Conservation (phyloP, 2,113 vertebrate species). For the Cichladusa arquata region DNA sequence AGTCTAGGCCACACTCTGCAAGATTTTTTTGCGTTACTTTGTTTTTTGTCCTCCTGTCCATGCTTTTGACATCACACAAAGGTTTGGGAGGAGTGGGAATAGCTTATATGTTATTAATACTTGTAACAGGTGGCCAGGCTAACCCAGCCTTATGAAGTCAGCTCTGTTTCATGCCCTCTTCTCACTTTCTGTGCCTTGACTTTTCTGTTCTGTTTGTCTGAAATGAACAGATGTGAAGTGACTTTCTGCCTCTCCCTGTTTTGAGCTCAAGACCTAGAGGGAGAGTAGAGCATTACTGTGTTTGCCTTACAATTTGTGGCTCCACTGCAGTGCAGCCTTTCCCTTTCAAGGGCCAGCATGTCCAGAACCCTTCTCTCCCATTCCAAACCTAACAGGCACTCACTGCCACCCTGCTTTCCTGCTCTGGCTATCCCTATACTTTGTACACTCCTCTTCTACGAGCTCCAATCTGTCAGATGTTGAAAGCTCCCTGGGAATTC, state of each 20-base stretch:
- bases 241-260: background rate
- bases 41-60: background rate
- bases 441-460: background rate
- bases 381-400: background rate
- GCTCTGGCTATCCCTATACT: background rate
- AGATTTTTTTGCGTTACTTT: background rate
- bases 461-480: background rate
- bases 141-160: background rate
- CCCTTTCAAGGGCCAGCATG: background rate
- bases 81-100: background rate
- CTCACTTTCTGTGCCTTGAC: constrained; percentile 33
- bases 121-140: background rate
- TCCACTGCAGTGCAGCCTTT: background rate
- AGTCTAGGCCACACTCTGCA: background rate
- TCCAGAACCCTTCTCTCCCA: background rate
- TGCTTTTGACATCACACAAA: background rate
- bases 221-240: constrained; percentile 54
- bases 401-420: background rate
- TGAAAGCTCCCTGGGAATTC: background rate
- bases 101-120: background rate
- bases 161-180: constrained; percentile 62
- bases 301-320: background rate
- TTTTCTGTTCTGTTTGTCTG: constrained; percentile 73
- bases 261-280: background rate
- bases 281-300: background rate